Evolutionary conservation across 2,888 invertebrate genomes (phyloP), one percentile per base, ranked within the genome.

Genomic region (Petrophora chlorosata): DNA sequence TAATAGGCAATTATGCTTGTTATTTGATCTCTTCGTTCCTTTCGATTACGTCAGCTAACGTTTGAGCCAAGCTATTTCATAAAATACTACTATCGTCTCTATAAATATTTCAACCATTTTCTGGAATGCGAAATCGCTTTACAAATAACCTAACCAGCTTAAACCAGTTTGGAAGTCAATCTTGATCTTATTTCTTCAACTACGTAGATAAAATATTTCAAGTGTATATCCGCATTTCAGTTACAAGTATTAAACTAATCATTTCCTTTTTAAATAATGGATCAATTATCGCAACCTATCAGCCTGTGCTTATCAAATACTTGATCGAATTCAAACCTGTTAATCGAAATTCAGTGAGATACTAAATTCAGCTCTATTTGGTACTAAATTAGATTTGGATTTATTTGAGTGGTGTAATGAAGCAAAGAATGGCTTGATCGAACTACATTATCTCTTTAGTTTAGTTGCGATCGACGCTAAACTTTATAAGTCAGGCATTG

Each of bases 371-470:
- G 61, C 67, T 57, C 56, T 74, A 69, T 52, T 5, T 0, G 1
- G 2, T 19, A 34, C 8, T n/a, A 0, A 1, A 42, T 66, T 56
- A 45, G 64, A 70, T 63, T 52, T 46, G 55, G 49, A 67, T 68
- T 75, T 15, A 57, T 38, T 62, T 67, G 66, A 10, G 55, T 34
- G 25, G 17, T 44, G 44, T 50, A 53, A 53, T 53, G 59, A 63
- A 69, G 71, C 78, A 74, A 82, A 77, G 76, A 79, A 82, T 76
- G 68, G 70, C 59, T 73, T 69, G 74, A 74, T 70, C 71, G 67
- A 59, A 73, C 70, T 70, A 76, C 78, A 73, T 79, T 84, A 85
- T 85, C 83, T 64, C n/a, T 69, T 70, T 73, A 78, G 74, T 77
- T 78, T 73, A 75, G 79, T 78, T 76, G 73, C 76, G 73, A 80